Conservation (phyloP, 2,797 vertebrate genomes). For the Furcifer pardalis region DNA sequence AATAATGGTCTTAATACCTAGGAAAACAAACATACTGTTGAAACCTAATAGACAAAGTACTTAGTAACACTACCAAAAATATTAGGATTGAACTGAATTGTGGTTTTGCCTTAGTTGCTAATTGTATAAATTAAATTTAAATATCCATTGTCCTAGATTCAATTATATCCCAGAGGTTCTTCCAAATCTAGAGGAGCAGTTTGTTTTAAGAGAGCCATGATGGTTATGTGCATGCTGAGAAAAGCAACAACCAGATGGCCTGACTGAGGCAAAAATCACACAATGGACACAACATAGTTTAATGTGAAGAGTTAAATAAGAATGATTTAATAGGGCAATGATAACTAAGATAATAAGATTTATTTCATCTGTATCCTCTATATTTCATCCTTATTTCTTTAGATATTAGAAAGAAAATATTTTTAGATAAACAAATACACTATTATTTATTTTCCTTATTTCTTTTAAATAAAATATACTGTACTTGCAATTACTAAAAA, state of each 20-base stretch:
- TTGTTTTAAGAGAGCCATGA: not conserved
- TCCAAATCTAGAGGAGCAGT: not conserved
- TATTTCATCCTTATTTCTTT: not conserved
- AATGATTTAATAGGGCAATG: not conserved
- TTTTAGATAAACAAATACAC: not conserved
- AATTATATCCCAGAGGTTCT: not conserved
- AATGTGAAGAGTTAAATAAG: not conserved
- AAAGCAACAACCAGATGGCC: not conserved
- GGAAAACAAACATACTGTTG: slow-evolving; percentile 30
- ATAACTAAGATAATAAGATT: not conserved
- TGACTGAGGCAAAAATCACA: not conserved
- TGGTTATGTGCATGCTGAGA: not conserved
- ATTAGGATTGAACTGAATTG: not conserved
- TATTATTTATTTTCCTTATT: not conserved
- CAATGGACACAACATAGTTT: not conserved
- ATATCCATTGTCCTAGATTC: not conserved
- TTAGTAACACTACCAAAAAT: slow-evolving; percentile 14
- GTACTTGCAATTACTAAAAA: not conserved
- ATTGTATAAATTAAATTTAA: not conserved
- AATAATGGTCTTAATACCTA: slow-evolving; percentile 35
- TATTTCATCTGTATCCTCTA: too few species aligned
- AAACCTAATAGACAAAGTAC: not conserved
- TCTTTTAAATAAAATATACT: not conserved
- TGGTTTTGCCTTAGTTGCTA: not conserved
- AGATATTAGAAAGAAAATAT: not conserved